Percentiles rank a stretch among this genome's conserved stretches.
phyloP scores from a whole-genome alignment of 1,140 invertebrate genomes.

The Cotesia vestalis region DNA sequence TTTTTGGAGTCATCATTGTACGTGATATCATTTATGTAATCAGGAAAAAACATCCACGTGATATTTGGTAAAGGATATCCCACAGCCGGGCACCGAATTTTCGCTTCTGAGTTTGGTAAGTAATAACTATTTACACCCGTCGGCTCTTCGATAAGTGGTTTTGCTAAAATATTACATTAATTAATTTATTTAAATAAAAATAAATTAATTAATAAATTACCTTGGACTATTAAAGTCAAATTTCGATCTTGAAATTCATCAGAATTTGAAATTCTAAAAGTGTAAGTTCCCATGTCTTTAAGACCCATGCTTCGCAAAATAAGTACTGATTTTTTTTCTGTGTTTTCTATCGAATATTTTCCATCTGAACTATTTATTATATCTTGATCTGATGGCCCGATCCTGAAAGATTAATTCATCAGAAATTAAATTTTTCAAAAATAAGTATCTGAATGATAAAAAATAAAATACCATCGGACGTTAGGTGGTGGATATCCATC shows the following conservation, averaged over 20 bases:
- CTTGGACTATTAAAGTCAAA: constrained; percentile 47
- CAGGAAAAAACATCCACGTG: constrained; percentile 59
- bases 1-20: constrained; percentile 36
- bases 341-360: constrained; percentile 36
- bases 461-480: constrained; percentile 57
- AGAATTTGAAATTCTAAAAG: constrained; percentile 45
- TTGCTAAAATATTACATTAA: constrained; percentile 48
- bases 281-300: constrained; percentile 48
- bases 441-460: not conserved
- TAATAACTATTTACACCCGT: constrained; percentile 57
- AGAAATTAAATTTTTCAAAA: not conserved
- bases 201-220: constrained; percentile 39
- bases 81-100: constrained; percentile 60
- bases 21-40: constrained; percentile 26
- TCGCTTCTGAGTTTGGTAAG: constrained; percentile 52
- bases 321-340: constrained; percentile 33
- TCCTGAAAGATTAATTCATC: constrained; percentile 40
- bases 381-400: constrained; percentile 45
- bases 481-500: constrained; percentile 60
- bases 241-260: constrained; percentile 41
- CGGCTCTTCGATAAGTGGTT: constrained; percentile 58
- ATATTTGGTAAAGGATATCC: constrained; percentile 65
- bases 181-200: too few relatives aligned
- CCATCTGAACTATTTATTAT: constrained; percentile 35
- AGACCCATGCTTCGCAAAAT: constrained; percentile 44